These are phyloP conservation scores for Syngnathoides biaculeatus DNA, from an alignment of 2,113 vertebrate species.

Conservation along the genomic window DNA sequence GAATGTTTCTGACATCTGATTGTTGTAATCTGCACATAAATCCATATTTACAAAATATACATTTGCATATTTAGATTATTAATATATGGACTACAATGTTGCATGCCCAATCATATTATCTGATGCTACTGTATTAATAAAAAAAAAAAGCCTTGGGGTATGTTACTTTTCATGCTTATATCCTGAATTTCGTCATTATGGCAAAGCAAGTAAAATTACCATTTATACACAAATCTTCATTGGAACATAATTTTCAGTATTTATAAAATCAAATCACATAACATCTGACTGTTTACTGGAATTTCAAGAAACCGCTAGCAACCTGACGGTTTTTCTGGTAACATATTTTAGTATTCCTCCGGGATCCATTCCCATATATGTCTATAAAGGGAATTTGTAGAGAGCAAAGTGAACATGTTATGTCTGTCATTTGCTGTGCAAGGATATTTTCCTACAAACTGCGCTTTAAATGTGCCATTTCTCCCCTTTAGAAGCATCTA, in stretches of 20 bases:
- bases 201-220: slow-evolving; percentile 63
- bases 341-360: slow-evolving; percentile 69
- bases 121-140: slow-evolving; percentile 34
- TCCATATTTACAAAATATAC: slow-evolving; percentile 1
- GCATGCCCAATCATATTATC: slow-evolving; percentile 13
- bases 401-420: slow-evolving; percentile 72
- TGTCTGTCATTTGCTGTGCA: slow-evolving; percentile 72
- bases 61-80: slow-evolving; percentile 18
- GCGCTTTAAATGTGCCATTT: slow-evolving; percentile 76
- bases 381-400: slow-evolving; percentile 76
- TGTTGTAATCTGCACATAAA: neutral
- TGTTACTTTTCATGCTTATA: slow-evolving; percentile 65
- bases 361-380: slow-evolving; percentile 74
- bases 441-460: slow-evolving; percentile 72
- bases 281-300: slow-evolving; percentile 71
- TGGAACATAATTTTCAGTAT: slow-evolving; percentile 42
- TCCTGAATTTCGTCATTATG: slow-evolving; percentile 76
- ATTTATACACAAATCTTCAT: slow-evolving; percentile 18
- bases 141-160: slow-evolving; percentile 52
- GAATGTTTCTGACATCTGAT: slow-evolving; percentile 10
- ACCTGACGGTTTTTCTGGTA: slow-evolving; percentile 60
- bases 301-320: slow-evolving; percentile 39
- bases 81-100: slow-evolving; percentile 1
- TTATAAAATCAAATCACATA: slow-evolving; percentile 48
- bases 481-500: slow-evolving; percentile 77